phyloP scores from a whole-genome alignment of 2,797 vertebrate species.

The Vespertilio murinus region DNA sequence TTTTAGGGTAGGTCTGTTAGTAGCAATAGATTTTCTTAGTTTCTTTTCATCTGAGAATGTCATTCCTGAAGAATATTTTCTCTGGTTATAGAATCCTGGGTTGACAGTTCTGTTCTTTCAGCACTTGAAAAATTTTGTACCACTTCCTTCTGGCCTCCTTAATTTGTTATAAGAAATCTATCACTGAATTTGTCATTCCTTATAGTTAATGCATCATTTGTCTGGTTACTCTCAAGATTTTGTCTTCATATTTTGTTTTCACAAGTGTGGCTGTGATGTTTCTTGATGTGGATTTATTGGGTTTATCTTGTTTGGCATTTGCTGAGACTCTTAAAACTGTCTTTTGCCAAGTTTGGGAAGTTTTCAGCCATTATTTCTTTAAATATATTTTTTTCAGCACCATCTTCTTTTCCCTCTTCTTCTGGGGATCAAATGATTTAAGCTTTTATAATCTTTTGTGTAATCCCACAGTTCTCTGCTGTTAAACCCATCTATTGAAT shows the following conservation, averaged over 20 bases:
- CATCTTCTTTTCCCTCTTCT: not conserved
- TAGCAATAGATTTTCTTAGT: not conserved
- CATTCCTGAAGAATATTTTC: slow-evolving; percentile 4
- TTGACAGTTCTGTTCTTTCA: slow-evolving; percentile 24
- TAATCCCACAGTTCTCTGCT: not conserved
- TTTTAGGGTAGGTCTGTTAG: not conserved
- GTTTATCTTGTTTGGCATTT: slow-evolving; percentile 5
- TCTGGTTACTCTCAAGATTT: slow-evolving; percentile 1
- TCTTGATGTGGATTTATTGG: not conserved
- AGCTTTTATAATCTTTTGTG: not conserved
- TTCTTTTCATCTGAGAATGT: not conserved
- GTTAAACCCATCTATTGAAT: not conserved
- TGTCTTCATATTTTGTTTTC: not conserved
- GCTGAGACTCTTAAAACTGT: not conserved
- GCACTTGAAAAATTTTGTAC: not conserved
- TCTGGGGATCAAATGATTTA: not conserved
- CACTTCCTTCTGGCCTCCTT: slow-evolving; percentile 2
- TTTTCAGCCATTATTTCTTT: slow-evolving; percentile 25
- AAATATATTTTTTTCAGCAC: not conserved
- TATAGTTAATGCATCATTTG: not conserved
- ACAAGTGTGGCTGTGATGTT: not conserved
- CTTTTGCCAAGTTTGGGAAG: slow-evolving; percentile 1
- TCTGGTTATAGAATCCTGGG: slow-evolving; percentile 2
- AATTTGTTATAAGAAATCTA: slow-evolving; percentile 49
- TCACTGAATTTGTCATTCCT: not conserved